These are phyloP conservation scores for Anableps anableps DNA, from an alignment of 2,797 vertebrate species.

Conservation along the genomic window DNA sequence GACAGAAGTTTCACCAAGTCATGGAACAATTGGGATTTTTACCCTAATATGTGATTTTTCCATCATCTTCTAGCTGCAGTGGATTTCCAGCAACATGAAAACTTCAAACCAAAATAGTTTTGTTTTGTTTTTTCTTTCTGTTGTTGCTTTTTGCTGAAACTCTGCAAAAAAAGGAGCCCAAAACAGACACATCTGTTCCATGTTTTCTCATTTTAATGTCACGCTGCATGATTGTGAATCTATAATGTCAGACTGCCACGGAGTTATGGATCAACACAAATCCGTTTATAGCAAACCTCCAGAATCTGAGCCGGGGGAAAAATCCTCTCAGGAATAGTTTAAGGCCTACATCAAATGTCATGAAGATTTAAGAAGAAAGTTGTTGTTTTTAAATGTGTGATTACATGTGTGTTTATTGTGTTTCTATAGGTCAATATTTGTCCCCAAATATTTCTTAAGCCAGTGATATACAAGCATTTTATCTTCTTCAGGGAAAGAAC, in stretches of 20 bases:
- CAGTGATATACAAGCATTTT: conserved; percentile 44
- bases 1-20: neutral
- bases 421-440: conserved; percentile 21
- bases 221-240: conserved; percentile 56
- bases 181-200: conserved; percentile 46
- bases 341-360: conserved; percentile 74
- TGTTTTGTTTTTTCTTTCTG: neutral
- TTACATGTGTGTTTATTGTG: conserved; percentile 29
- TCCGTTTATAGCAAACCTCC: conserved; percentile 65
- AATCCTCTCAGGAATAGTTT: conserved; percentile 60
- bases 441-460: conserved; percentile 39
- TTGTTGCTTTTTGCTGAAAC: neutral
- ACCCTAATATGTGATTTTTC: neutral
- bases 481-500: conserved; percentile 49
- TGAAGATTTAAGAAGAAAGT: conserved; percentile 51
- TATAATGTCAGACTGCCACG: conserved; percentile 49
- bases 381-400: conserved; percentile 35
- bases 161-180: neutral
- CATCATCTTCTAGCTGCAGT: neutral
- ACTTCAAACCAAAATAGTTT: conserved; percentile 4
- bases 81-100: conserved; percentile 12
- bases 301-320: conserved; percentile 46
- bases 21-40: neutral
- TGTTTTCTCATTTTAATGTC: conserved; percentile 34
- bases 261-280: conserved; percentile 63